Evolutionary conservation across 2,888 invertebrate species (phyloP), one percentile per base, ranked within the genome.

Genomic region (Drosophila kambysellisi): DNA sequence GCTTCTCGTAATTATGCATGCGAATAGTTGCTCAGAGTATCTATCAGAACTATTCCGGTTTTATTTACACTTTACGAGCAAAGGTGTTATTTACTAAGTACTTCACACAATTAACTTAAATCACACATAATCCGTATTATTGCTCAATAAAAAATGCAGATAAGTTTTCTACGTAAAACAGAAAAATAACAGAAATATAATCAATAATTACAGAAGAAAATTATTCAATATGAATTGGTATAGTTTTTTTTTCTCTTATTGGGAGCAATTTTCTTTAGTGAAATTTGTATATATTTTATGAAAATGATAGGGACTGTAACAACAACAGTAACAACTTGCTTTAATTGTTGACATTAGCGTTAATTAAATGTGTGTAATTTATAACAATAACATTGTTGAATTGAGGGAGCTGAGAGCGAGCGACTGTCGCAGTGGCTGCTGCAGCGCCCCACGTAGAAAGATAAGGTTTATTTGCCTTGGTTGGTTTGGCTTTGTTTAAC

Each of bases 401-500:
- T 46, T 46, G 20, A 12, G 15, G 4, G 2, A 46, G 46, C 33
- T 12, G 43, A 46, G 32, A 46, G 39, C 41, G 59, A 68, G 58
- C 60, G 51, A 52, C 63, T 84, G 82, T 37, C 89, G 83, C 83
- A 87, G 82, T 72, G 71, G 51, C 76, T 72, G 54, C 62, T 74
- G 70, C 70, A 52, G 43, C 41, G 67, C 65, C 87, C 61, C 90
- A 90, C 87, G 82, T 89, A 90, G 33, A 60, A 30, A 89, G 90
- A 90, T 90, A 86, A 90, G 54, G 77, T 48, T 53, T 78, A 54
- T 68, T 77, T 70, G 30, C 20, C 32, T 48, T 20, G 37, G 20
- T 25, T 46, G 8, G 4, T 46, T 46, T 25, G 43, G 25, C 32
- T 25, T 60, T 76, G 68, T 70, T 67, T 65, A 46, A 33, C 32